Base-by-base conservation (phyloP, 2,888 invertebrate genomes). In the Sphecodes monilicornis region DNA sequence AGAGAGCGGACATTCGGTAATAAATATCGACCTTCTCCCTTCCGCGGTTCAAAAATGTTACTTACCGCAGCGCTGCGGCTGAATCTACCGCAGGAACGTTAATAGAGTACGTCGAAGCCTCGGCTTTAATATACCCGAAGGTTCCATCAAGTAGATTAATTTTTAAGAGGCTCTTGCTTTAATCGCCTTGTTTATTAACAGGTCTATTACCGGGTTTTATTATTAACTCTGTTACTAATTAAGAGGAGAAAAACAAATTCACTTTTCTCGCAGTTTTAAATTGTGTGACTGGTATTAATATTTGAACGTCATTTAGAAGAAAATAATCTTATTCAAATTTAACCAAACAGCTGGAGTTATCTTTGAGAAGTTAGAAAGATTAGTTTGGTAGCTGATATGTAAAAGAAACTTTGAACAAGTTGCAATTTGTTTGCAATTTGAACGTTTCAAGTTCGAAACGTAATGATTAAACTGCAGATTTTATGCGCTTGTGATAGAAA, bases 1-100 rank as follows among this genome's bases (percentile, higher is more conserved):
- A 11, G 18, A 64, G 36, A 26, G 43, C 64, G 54, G 36, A 66
- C 77, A 46, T 43, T 73, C 43, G 54, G 36, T 66, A 80, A 71
- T 66, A 66, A 54, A 75, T 57, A 80, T 80, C 76, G 46, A 68
- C 54, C 26, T 50, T 36, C n/a, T 4, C 13, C 1, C 22, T 36
- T 18, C 16, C n/a, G 3, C 26, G 29, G 13, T 16, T 41, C 3
- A 26, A 41, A 57, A 79, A 69, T 39, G 43, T 75, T 26, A 73
- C 29, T 78, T 64, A 26, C 60, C 18, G 26, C 22, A 43, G 46
- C 1, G n/a, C n/a, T 26, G 26, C 6, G 8, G 57, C 8, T 8
- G 18, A 6, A 29, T 29, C 16, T 18, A 8, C 29, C 8, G 32
- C 16, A 22, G 66, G 66, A 36, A 66, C 32, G 36, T 66, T 66